Evolutionary conservation across 2,797 vertebrate genomes (phyloP), one percentile per base, ranked within the genome.

Genomic region (Cuculus canorus): DNA sequence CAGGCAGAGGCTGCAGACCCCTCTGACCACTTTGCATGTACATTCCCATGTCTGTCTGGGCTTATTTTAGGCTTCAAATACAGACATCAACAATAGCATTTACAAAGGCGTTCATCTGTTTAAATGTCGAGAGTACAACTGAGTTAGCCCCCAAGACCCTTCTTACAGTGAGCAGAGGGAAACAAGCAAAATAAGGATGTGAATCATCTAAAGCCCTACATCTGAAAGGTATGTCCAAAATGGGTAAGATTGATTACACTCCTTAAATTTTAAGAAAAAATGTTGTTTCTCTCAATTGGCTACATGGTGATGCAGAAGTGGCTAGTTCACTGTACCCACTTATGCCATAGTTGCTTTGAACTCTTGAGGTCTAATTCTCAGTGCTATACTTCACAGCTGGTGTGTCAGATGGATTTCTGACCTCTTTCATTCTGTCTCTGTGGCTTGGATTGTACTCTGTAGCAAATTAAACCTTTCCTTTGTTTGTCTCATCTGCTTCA

Each of bases 131-230:
- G 18, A 17, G 6, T 48, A 27, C n/a, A 76, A 27, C 23, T 43
- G 14, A 63, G 22, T 39, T 59, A 54, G 18, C 7, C 41, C 30
- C 18, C 56, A 48, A n/a, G 13, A n/a, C 9, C 69, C 16, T 6
- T 65, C 78, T 92, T 82, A 35, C 45, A 61, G 76, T 93, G 32
- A 76, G 19, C 30, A 61, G n/a, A 79, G 32, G 21, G 50, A 90
- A 87, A 69, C 1, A 37, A 19, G 19, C 17, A 32, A 37, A 59
- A 69, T 28, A 52, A 84, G 23, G 37, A 47, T 69, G 33, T 65
- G 32, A 76, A 43, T 66, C 53, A 33, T 41, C 17, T 35, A 35
- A 72, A 25, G 59, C 13, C 5, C 13, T 69, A 8, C 23, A 32
- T 33, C 27, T 73, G 64, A 80, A 94, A 69, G 11, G 12, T 33